These are phyloP conservation scores for Orussus abietinus DNA, from an alignment of 1,140 invertebrate genomes.

Conservation along the genomic window DNA sequence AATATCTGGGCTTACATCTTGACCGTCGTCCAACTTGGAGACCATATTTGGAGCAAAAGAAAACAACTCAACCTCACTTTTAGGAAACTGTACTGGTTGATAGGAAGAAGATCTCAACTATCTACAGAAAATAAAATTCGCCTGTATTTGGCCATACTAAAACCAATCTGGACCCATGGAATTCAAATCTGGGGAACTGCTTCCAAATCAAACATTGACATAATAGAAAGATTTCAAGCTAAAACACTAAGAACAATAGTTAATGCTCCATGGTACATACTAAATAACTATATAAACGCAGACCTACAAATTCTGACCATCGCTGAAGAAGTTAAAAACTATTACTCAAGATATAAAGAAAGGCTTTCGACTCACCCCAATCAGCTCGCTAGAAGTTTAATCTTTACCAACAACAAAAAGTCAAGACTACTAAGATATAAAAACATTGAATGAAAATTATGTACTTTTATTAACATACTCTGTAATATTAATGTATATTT, in stretches of 20 bases:
- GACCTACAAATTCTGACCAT: no score
- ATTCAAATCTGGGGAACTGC: slow-evolving; percentile 34
- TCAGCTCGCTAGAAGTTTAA: background rate
- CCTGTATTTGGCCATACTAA: slow-evolving; percentile 30
- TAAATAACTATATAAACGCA: no score
- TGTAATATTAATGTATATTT: no score
- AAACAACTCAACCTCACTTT: slow-evolving; percentile 5
- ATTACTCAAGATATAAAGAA: no score
- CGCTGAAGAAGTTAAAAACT: no score
- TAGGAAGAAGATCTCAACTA: slow-evolving; percentile 5
- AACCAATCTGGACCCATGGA: slow-evolving; percentile 36
- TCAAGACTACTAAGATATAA: background rate
- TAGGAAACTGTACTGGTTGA: slow-evolving; percentile 20
- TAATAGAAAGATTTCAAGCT: slow-evolving; percentile 26
- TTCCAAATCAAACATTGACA: slow-evolving; percentile 25
- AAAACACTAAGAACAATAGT: slow-evolving; percentile 22
- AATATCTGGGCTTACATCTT: slow-evolving; percentile 14
- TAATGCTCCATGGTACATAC: slow-evolving; percentile 23
- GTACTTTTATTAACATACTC: no score
- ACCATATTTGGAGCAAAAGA: slow-evolving; percentile 13
- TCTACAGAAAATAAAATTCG: slow-evolving; percentile 27
- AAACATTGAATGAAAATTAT: background rate
- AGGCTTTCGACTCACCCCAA: no score
- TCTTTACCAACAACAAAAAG: background rate
- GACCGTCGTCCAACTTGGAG: slow-evolving; percentile 14